These are phyloP conservation scores for Charaxes varanes DNA, from an alignment of 1,140 invertebrate species.

Conservation along the genomic window DNA sequence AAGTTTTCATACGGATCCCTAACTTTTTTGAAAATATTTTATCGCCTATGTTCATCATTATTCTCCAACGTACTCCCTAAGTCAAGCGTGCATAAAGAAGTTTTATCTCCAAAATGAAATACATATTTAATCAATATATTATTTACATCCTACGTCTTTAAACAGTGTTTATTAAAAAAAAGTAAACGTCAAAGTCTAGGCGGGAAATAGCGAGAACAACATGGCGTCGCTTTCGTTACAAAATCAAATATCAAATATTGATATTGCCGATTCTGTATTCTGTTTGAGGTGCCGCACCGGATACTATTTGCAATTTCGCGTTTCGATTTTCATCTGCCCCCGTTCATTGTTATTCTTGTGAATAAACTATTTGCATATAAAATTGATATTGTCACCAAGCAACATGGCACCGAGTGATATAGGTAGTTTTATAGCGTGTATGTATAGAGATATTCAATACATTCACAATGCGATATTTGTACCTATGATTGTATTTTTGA, in stretches of 20 bases:
- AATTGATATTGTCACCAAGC: constrained; percentile 14
- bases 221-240: constrained; percentile 45
- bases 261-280: constrained; percentile 64
- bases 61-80: too few relatives aligned
- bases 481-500: too few relatives aligned
- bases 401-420: too few relatives aligned
- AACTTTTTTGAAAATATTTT: too few relatives aligned
- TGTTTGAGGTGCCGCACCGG: constrained; percentile 57
- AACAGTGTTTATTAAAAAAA: constrained; percentile 10
- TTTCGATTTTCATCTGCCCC: constrained; percentile 45
- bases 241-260: constrained; percentile 70
- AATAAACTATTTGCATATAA: constrained; percentile 44
- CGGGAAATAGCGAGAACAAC: constrained; percentile 16
- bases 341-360: constrained; percentile 41
- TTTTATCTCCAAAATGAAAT: too few relatives aligned
- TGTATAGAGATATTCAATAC: too few relatives aligned
- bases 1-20: too few relatives aligned
- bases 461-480: too few relatives aligned
- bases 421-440: too few relatives aligned
- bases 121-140: background rate
- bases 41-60: too few relatives aligned
- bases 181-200: constrained; percentile 22
- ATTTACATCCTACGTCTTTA: background rate
- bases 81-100: too few relatives aligned
- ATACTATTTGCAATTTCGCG: constrained; percentile 61